Base-by-base conservation (phyloP, 2,113 vertebrate genomes). In the Syngnathus floridae region DNA sequence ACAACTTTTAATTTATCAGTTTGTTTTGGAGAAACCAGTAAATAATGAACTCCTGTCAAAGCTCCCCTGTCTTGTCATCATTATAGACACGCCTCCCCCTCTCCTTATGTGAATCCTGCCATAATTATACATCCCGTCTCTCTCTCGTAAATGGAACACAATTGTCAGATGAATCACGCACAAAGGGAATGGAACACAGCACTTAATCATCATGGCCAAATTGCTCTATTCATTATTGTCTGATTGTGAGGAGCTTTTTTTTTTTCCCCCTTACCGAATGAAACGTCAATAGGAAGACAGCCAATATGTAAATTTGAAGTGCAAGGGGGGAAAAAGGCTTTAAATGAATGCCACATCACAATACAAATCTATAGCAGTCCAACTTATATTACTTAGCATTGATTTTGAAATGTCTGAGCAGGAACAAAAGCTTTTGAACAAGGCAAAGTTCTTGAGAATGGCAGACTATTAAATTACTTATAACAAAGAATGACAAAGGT, bases 161-260 rank as follows among this genome's bases (percentile, higher is more conserved):
- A 65, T 71, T 14, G 43, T 52, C 35, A 74, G 81, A 86, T 84
- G 69, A 80, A 85, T 78, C 72, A 75, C 67, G 19, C 19, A 21
- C 56, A 63, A 77, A 83, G 56, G 13, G 66, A 78, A 26, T 72
- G 37, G 64, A 65, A 71, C 78, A 81, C 80, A 85, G 73, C 69
- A 67, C 76, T 80, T 78, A 68, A 83, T 85, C 85, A 87, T 87
- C 72, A 68, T 71, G 22, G 65, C 63, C 19, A 83, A 90, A 85
- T 88, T 87, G 71, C 78, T 73, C 71, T 31, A 84, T 86, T 88
- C 67, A 81, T 86, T 84, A 86, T 71, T 41, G 19, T 61, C 69
- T 74, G 74, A 89, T 77, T 84, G 70, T 51, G 71, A 61, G 3
- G 58, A 62, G 81, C 67, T 75, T 69, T 57, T 21, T 52, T 21